Base-by-base conservation (phyloP, 1,140 invertebrate species). In the Neodiprion fabricii region DNA sequence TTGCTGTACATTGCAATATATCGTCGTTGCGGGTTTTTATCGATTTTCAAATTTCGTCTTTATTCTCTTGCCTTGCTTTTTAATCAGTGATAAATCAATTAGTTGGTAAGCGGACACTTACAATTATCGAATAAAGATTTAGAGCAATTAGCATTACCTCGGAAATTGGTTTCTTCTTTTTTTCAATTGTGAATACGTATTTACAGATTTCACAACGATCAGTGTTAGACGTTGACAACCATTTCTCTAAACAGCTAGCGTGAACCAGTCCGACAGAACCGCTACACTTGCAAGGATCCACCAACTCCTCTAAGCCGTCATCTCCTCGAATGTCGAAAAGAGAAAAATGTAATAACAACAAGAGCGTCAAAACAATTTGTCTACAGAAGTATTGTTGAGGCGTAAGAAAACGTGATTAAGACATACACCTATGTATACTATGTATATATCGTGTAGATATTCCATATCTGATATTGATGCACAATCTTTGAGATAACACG, bases 121-220 rank as follows among this genome's bases (percentile, higher is more conserved):
- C 28, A 40, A 40, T 40, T 40, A 5, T 5, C 5, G 28, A 40
- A 40, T 40, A 40, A 40, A 40, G 28, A 40, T 40, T 40, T 40
- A 5, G 28, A 40, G 28, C 2, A 40, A 40, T 40, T 40, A 40
- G 28, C 1, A 40, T 77, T 75, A 87, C 85, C 81, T 85, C 74
- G 4, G 73, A 74, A 4, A 84, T 72, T 47, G 83, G 78, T 78
- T 83, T 82, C 65, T 78, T 75, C 70, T 75, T 81, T 28, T 85
- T 86, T 7, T 82, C 75, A 7, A 89, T 85, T 47, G 81, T 82
- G 79, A 88, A 92, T 17, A 82, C 74, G 77, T 87, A 89, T 75
- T 90, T 85, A 82, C 92, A 92, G 68, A 92, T 89, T 82, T 92
- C 92, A 83, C 92, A 92, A 21, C 82, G 82, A 74, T 89, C 87